Base-by-base conservation (phyloP, 2,888 invertebrate species). In the Leptopilina syphax region DNA sequence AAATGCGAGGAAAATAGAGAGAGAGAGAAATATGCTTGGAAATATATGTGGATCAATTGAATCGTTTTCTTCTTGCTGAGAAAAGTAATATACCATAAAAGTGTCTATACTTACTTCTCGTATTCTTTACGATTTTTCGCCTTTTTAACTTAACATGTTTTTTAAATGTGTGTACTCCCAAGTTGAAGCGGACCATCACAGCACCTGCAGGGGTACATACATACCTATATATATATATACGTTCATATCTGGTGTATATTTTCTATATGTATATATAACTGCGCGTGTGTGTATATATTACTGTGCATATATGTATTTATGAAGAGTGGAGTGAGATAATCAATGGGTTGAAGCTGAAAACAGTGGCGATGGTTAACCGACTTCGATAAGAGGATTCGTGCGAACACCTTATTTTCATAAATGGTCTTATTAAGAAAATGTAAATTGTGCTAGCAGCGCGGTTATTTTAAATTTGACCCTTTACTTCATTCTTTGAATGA, bases 361-460 rank as follows among this genome's bases (percentile, higher is more conserved):
- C 73, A 54, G 73, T 73, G 73, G 73, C 73, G 34, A 73, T 73
- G 73, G 54, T 10, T 73, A 73, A 57, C 73, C 73, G 73, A 54
- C 54, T 34, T 73, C 54, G 73, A 73, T 73, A 57, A 73, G 67
- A 63, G 57, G 73, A 73, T 73, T 73, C 57, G 34, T 73, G 73
- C 57, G 73, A 73, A 73, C 73, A 73, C 73, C 73, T 73, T 73
- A 73, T 73, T 73, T 73, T 57, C 57, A 73, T 57, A 73, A 73
- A 73, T n/a, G 73, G 54, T 73, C 73, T 34, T 73, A 57, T 73
- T 73, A 73, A 73, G 73, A 73, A 57, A 57, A 57, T 34, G 34
- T 73, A 57, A 73, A 73, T 57, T 57, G n/a, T 24, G 6, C 13
- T 54, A 54, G 70, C 44, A 8, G 8, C 10, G 54, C 27, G 27